Conservation (phyloP, 1,140 invertebrate genomes). For the Drosophila carrolli region DNA sequence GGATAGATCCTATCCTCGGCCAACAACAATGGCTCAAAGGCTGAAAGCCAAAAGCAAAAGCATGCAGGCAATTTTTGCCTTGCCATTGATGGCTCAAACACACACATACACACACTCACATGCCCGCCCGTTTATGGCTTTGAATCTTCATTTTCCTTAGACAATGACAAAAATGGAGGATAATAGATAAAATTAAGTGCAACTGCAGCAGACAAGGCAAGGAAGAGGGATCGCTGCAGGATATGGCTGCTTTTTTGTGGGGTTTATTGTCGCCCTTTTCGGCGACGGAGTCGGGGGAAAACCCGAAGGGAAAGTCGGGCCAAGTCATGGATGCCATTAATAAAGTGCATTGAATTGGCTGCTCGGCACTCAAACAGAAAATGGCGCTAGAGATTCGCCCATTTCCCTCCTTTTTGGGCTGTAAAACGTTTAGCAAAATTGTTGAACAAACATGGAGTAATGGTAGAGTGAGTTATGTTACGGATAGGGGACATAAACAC, state of each 20-base stretch:
- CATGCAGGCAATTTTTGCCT: slow-evolving; percentile 51
- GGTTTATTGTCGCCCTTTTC: slow-evolving; percentile 28
- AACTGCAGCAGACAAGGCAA: slow-evolving; percentile 71
- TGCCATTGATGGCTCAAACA: slow-evolving; percentile 47
- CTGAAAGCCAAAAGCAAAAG: slow-evolving; percentile 28
- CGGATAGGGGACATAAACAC: slow-evolving; percentile 1
- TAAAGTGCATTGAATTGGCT: slow-evolving; percentile 75
- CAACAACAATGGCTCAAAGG: slow-evolving; percentile 25
- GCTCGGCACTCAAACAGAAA: slow-evolving; percentile 28
- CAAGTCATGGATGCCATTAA: slow-evolving; percentile 68
- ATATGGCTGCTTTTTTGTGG: slow-evolving; percentile 14
- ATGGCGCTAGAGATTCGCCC: slow-evolving; percentile 6
- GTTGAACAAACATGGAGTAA: slow-evolving; percentile 44
- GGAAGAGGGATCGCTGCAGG: slow-evolving; percentile 8
- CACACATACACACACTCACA: slow-evolving; percentile 26
- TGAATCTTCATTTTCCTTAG: slow-evolving; percentile 80
- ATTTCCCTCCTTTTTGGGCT: slow-evolving; percentile 9
- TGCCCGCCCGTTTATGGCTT: slow-evolving; percentile 61
- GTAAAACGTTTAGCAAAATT: slow-evolving; percentile 50
- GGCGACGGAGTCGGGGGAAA: background rate
- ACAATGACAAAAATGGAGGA: slow-evolving; percentile 75
- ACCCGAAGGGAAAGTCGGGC: slow-evolving; percentile 3
- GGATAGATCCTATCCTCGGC: slow-evolving; percentile 36
- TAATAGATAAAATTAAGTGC: slow-evolving; percentile 83
- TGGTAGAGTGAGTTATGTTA: slow-evolving; percentile 13